These are phyloP conservation scores for Drosophila fulvimacula DNA, from an alignment of 2,888 invertebrate genomes.

Conservation along the genomic window DNA sequence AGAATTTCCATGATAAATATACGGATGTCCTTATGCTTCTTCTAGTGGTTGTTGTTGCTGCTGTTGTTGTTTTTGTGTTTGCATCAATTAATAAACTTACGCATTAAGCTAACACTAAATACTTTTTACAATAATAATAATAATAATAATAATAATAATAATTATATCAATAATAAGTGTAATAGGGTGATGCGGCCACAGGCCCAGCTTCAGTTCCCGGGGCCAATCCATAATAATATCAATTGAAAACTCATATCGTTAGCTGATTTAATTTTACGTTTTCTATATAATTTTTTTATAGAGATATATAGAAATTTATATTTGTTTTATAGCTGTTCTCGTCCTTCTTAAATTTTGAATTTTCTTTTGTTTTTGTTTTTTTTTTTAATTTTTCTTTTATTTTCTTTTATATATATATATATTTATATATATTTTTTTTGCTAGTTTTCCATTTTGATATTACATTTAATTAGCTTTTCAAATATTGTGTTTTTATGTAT, in stretches of 20 bases:
- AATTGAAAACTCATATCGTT: conserved; percentile 64
- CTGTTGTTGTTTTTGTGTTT: conserved; percentile 42
- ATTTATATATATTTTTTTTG: conserved; percentile 29
- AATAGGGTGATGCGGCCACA: conserved; percentile 50
- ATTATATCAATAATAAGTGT: conserved; percentile 44
- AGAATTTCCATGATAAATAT: conserved; percentile 42
- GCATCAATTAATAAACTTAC: conserved; percentile 76
- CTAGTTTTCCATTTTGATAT: conserved; percentile 70
- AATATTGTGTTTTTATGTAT: conserved; percentile 34
- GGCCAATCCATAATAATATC: conserved; percentile 63
- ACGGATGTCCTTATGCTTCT: conserved; percentile 29
- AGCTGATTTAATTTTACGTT: conserved; percentile 42
- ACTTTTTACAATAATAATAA: conserved; percentile 81
- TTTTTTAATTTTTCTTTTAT: conserved; percentile 16
- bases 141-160: conserved; percentile 69
- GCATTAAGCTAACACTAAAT: conserved; percentile 83
- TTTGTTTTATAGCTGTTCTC: conserved; percentile 58
- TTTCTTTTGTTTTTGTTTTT: not conserved
- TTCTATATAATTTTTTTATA: conserved; percentile 17
- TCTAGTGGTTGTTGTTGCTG: conserved; percentile 42
- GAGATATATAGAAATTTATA: conserved; percentile 54
- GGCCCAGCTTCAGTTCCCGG: conserved; percentile 37
- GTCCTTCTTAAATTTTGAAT: conserved; percentile 17
- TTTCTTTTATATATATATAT: conserved; percentile 22
- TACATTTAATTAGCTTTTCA: conserved; percentile 70